These are phyloP conservation scores for Merops nubicus DNA, from an alignment of 2,113 vertebrate species.

Conservation along the genomic window DNA sequence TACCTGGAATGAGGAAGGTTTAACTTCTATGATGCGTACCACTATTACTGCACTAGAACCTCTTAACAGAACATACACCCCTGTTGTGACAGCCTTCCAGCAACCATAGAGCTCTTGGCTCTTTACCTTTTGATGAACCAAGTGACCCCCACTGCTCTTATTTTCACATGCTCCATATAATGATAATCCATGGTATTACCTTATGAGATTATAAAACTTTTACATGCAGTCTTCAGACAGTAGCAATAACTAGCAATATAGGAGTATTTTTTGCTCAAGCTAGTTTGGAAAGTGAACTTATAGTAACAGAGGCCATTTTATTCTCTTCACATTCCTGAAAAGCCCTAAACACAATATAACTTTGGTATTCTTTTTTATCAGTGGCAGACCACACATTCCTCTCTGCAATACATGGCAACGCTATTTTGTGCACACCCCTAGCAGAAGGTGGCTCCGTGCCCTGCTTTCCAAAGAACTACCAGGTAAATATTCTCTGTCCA, in stretches of 20 bases:
- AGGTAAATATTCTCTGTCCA: not conserved
- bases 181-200: not conserved
- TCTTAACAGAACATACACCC: not conserved
- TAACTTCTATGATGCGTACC: not conserved
- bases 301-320: not conserved
- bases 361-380: not conserved
- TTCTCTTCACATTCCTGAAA: not conserved
- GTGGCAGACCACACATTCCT: not conserved
- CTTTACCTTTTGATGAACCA: not conserved
- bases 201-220: not conserved
- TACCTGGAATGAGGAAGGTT: not conserved
- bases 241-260: not conserved
- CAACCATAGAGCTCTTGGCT: not conserved
- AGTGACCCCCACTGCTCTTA: not conserved
- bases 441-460: not conserved
- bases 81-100: not conserved
- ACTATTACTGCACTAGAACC: not conserved
- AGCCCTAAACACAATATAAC: not conserved
- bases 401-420: not conserved
- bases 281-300: not conserved
- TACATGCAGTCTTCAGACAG: not conserved
- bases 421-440: fast-evolving
- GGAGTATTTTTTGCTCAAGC: not conserved
- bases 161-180: not conserved
- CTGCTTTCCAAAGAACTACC: not conserved